A percentile compares a stretch with the other conserved stretches of the same genome.
phyloP scores from a whole-genome alignment of 2,113 vertebrate species.

The Bubo scandiacus region DNA sequence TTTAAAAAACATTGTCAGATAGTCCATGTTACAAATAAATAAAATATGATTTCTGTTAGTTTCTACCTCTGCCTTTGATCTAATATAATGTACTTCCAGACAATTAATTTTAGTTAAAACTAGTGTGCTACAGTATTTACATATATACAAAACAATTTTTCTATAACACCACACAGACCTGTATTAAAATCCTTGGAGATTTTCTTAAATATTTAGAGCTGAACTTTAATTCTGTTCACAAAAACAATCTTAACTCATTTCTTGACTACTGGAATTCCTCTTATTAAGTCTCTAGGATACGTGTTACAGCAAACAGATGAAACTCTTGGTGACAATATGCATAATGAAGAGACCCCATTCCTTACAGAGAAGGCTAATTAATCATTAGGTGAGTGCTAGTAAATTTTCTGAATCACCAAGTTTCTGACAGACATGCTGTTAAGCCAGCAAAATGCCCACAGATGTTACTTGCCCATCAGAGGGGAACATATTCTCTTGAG shows the following conservation, averaged over 20 bases:
- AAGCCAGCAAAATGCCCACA: constrained; percentile 50
- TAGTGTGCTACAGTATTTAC: background rate
- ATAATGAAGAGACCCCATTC: constrained; percentile 56
- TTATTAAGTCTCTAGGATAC: background rate
- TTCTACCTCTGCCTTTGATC: background rate
- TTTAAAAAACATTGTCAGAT: background rate
- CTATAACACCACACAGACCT: background rate
- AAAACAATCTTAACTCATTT: background rate
- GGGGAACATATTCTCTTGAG: constrained; percentile 44
- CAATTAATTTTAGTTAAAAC: background rate
- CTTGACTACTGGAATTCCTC: background rate
- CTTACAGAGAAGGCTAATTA: constrained; percentile 66
- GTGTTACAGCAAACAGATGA: constrained; percentile 40
- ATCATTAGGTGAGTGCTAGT: constrained; percentile 71
- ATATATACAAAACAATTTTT: background rate
- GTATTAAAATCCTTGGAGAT: background rate
- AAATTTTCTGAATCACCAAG: constrained; percentile 72
- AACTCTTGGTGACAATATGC: constrained; percentile 51
- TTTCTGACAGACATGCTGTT: constrained; percentile 60
- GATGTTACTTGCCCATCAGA: constrained; percentile 61
- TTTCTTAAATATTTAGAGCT: background rate
- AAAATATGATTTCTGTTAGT: background rate
- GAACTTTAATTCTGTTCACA: background rate
- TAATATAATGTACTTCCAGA: background rate
- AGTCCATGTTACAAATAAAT: background rate